Conservation (phyloP, 2,888 invertebrate genomes). For the Thereva nobilitata region DNA sequence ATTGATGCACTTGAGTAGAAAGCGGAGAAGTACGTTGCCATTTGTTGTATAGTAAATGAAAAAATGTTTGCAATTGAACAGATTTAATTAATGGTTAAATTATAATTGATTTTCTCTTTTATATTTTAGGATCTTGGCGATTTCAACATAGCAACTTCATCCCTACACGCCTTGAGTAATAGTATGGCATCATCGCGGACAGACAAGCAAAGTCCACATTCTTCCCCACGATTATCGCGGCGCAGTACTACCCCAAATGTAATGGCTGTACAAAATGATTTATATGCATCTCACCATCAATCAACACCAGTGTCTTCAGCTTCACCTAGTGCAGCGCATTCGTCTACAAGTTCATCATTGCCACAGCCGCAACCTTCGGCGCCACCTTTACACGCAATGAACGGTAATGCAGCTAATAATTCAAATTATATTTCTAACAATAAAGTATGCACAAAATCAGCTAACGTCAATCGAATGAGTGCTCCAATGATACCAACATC, state of each 20-base stretch:
- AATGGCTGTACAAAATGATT: constrained; percentile 57
- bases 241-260: constrained; percentile 56
- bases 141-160: constrained; percentile 68
- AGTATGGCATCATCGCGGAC: constrained; percentile 52
- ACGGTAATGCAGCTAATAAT: constrained; percentile 41
- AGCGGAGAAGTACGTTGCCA: too few species aligned
- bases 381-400: constrained; percentile 49
- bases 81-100: background rate
- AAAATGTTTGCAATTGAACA: background rate
- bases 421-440: constrained; percentile 22
- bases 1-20: too few species aligned
- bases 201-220: constrained; percentile 63
- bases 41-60: background rate
- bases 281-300: constrained; percentile 52
- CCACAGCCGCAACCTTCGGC: constrained; percentile 51
- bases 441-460: constrained; percentile 16
- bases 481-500: constrained; percentile 51
- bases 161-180: constrained; percentile 62
- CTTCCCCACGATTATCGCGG: constrained; percentile 63
- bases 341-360: constrained; percentile 38
- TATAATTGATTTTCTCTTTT: background rate
- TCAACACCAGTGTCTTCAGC: constrained; percentile 49
- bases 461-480: constrained; percentile 53
- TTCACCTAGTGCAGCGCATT: constrained; percentile 15
- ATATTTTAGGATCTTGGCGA: constrained; percentile 63